Conservation (phyloP, 1,140 invertebrate genomes). For the Theocolax elegans region DNA sequence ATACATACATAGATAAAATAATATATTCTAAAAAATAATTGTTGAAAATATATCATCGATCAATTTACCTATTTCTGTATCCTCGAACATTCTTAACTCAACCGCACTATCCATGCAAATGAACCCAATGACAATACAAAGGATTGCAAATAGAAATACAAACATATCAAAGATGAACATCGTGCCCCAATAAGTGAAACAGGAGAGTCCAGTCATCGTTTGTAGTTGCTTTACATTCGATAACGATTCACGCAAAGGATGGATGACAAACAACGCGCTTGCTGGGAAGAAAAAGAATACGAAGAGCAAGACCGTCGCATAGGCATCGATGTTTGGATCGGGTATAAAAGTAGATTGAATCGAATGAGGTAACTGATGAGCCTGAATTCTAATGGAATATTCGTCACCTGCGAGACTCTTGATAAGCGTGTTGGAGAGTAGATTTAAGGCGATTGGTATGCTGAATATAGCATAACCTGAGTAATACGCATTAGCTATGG, state of each 20-base stretch:
- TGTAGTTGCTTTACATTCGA: slow-evolving; percentile 76
- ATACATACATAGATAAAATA: too few species aligned
- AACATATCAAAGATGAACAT: slow-evolving; percentile 73
- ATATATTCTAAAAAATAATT: background rate
- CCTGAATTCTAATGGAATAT: slow-evolving; percentile 53
- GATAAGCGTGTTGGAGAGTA: slow-evolving; percentile 57
- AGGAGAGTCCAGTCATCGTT: slow-evolving; percentile 74
- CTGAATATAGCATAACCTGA: slow-evolving; percentile 58
- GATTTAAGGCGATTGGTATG: slow-evolving; percentile 59
- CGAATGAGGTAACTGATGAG: slow-evolving; percentile 54
- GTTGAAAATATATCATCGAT: background rate
- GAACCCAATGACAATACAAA: slow-evolving; percentile 48
- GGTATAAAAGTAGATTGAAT: slow-evolving; percentile 28
- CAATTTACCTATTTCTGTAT: slow-evolving; percentile 52
- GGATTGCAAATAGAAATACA: slow-evolving; percentile 58
- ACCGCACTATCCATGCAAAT: slow-evolving; percentile 51
- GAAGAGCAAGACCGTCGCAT: slow-evolving; percentile 51
- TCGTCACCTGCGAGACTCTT: slow-evolving; percentile 52
- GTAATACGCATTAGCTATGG: slow-evolving; percentile 57
- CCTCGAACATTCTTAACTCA: slow-evolving; percentile 49
- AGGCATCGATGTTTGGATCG: slow-evolving; percentile 33
- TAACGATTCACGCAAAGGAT: slow-evolving; percentile 59
- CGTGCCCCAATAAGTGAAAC: slow-evolving; percentile 72
- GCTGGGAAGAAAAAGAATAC: slow-evolving; percentile 54
- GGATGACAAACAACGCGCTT: slow-evolving; percentile 52